A percentile compares a stretch with the other conserved stretches of the same genome.
Conservation (phyloP, 2,797 vertebrate genomes). For the Spinibarbus caldwelli region DNA sequence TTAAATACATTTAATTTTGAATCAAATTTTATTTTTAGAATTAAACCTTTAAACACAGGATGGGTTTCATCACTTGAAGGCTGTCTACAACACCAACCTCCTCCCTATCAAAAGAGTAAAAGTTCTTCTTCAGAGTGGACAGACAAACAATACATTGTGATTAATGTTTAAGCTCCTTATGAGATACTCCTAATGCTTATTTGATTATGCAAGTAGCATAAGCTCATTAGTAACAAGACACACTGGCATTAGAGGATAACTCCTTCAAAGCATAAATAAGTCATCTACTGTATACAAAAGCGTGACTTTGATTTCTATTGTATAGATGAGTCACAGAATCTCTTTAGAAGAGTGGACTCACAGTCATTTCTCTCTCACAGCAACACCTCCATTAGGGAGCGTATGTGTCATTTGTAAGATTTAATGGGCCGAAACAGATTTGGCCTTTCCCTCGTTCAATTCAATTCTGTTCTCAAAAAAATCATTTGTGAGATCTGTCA, state of each 20-base stretch:
- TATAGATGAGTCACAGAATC: slow-evolving; percentile 31
- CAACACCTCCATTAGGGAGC: slow-evolving; percentile 40
- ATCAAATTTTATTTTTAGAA: too few species aligned
- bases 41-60: neutral
- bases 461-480: slow-evolving; percentile 45
- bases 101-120: neutral
- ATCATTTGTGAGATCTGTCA: slow-evolving; percentile 40
- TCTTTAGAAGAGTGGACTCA: slow-evolving; percentile 28
- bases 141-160: slow-evolving; percentile 18
- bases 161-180: slow-evolving; percentile 48
- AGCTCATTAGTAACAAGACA: slow-evolving; percentile 51
- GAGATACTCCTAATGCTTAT: slow-evolving; percentile 43
- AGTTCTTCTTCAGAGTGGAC: neutral
- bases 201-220: slow-evolving; percentile 42
- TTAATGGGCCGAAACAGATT: slow-evolving; percentile 53
- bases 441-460: slow-evolving; percentile 43
- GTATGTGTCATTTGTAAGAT: slow-evolving; percentile 59
- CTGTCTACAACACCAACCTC: neutral
- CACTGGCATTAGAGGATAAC: slow-evolving; percentile 30
- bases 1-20: neutral
- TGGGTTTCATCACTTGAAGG: neutral
- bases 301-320: slow-evolving; percentile 38
- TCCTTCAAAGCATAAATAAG: slow-evolving; percentile 47
- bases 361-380: slow-evolving; percentile 31
- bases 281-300: slow-evolving; percentile 15